A percentile compares a stretch with the other conserved stretches of the same genome.
phyloP scores from a whole-genome alignment of 2,797 vertebrate genomes.

The Sciurus carolinensis region DNA sequence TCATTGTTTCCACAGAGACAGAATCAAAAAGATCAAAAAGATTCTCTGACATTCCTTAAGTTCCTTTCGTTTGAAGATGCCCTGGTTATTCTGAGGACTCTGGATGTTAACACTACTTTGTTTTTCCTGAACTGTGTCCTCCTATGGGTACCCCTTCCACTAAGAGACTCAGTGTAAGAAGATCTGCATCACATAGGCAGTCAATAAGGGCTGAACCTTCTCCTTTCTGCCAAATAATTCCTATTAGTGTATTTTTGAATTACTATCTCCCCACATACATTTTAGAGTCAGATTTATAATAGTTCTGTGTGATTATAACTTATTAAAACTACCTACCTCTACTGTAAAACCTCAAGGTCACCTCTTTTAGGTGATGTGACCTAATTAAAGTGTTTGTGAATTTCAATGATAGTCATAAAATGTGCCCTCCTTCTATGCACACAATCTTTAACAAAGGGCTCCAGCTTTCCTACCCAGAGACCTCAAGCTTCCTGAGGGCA shows the following conservation, averaged over 20 bases:
- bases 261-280: not conserved
- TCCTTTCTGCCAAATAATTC: not conserved
- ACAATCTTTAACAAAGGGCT: not conserved
- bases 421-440: not conserved
- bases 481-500: not conserved
- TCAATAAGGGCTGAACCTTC: not conserved
- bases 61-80: not conserved
- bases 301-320: not conserved
- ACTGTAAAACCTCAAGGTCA: not conserved
- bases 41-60: not conserved
- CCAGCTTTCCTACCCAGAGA: not conserved
- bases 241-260: not conserved
- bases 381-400: not conserved
- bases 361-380: not conserved
- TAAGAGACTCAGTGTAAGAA: not conserved
- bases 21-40: constrained; percentile 38
- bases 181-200: not conserved
- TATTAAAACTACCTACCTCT: not conserved
- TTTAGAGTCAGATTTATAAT: not conserved
- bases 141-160: not conserved
- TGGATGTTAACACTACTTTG: not conserved
- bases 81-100: not conserved
- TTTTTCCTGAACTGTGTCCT: not conserved
- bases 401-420: not conserved
- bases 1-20: constrained; percentile 46